These are phyloP conservation scores for Tor tambroides DNA, from an alignment of 2,113 vertebrate species.

Conservation along the genomic window DNA sequence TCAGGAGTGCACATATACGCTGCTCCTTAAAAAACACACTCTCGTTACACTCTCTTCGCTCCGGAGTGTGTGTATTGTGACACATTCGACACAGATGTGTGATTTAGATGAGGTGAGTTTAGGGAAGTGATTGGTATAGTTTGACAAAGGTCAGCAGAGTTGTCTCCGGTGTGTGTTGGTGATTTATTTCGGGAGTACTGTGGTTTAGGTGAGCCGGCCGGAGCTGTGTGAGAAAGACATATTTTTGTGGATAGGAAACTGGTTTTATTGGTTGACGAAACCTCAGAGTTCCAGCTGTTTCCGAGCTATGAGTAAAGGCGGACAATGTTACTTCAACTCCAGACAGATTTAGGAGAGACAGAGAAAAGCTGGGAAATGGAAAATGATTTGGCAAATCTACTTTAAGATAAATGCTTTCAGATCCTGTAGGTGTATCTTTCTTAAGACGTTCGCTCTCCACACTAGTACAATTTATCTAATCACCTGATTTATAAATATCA, in stretches of 20 bases:
- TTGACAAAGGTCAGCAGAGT: constrained; percentile 43
- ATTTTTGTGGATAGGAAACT: constrained; percentile 61
- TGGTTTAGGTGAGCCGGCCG: constrained; percentile 41
- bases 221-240: constrained; percentile 54
- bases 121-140: constrained; percentile 48
- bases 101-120: constrained; percentile 46
- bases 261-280: constrained; percentile 73
- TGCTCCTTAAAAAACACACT: constrained; percentile 35
- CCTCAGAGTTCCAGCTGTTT: constrained; percentile 67
- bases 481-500: constrained; percentile 17
- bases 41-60: constrained; percentile 28
- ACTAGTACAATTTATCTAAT: not conserved
- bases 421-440: constrained; percentile 14
- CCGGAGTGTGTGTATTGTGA: constrained; percentile 39
- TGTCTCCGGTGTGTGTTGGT: constrained; percentile 36
- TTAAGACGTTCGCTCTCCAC: constrained; percentile 3
- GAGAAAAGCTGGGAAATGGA: constrained; percentile 28
- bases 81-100: constrained; percentile 47
- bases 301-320: constrained; percentile 50
- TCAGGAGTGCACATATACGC: constrained; percentile 19
- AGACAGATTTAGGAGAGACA: constrained; percentile 37
- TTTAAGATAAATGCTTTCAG: constrained; percentile 28
- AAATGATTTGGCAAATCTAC: constrained; percentile 36
- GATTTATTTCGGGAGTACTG: constrained; percentile 63
- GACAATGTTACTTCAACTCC: constrained; percentile 39